Evolutionary conservation across 1,140 invertebrate genomes (phyloP).

Genomic region (Drosophila dunni): DNA sequence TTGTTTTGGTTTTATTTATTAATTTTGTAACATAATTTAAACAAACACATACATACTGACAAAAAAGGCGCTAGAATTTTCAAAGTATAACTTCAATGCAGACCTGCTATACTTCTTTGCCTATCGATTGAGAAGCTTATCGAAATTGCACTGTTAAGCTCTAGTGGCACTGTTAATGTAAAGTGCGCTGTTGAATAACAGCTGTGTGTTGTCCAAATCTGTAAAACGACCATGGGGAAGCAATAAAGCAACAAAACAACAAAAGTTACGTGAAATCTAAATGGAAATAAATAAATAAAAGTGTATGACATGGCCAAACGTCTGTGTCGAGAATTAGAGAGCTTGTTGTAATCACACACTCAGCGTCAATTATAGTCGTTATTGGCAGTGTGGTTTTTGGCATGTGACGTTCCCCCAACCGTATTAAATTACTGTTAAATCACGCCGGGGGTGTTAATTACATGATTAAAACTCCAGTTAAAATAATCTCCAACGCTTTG

Average conservation of each 20-base stretch:
- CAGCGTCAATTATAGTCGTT: constrained; percentile 15
- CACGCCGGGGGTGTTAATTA: constrained; percentile 39
- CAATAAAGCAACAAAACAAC: constrained; percentile 54
- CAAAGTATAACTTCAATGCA: constrained; percentile 8
- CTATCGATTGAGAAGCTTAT: neutral
- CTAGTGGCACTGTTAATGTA: neutral
- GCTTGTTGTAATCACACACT: constrained; percentile 16
- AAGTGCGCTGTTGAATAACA: constrained; percentile 31
- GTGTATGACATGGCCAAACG: constrained; percentile 49
- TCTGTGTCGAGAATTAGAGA: constrained; percentile 36
- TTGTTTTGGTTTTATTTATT: constrained; percentile 1
- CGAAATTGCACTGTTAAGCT: too few relatives aligned
- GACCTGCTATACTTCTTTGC: neutral
- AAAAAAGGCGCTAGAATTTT: neutral
- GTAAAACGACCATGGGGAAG: constrained; percentile 26
- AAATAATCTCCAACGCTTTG: constrained; percentile 2
- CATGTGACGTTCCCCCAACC: constrained; percentile 42
- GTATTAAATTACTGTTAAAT: constrained; percentile 23
- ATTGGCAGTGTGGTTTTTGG: constrained; percentile 21
- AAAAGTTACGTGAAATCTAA: constrained; percentile 79
- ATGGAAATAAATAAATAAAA: constrained; percentile 66
- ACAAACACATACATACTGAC: neutral
- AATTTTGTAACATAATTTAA: constrained; percentile 64
- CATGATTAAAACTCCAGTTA: constrained; percentile 5
- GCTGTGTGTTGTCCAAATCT: constrained; percentile 4